Conservation (phyloP, 2,888 invertebrate genomes). For the Adela reaumurella region DNA sequence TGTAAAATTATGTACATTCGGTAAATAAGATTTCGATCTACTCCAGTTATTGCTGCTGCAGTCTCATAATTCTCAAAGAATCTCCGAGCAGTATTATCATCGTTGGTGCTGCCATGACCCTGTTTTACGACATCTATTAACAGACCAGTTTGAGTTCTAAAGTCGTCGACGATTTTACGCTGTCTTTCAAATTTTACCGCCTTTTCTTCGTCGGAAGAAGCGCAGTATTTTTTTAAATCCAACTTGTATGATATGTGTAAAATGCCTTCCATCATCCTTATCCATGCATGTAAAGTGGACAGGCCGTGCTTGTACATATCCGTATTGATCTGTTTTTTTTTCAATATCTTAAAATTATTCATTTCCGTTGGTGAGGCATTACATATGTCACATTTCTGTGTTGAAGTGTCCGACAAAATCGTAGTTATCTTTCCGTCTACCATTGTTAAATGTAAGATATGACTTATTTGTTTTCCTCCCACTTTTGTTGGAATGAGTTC, state of each 20-base stretch:
- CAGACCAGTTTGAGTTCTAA: background rate
- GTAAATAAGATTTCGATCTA: background rate
- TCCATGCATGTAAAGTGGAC: background rate
- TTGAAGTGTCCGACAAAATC: background rate
- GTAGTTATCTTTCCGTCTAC: background rate
- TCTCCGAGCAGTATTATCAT: background rate
- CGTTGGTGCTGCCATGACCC: background rate
- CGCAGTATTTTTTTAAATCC: background rate
- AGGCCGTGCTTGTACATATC: background rate
- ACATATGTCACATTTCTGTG: background rate
- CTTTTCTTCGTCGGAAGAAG: background rate
- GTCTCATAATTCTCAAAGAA: background rate
- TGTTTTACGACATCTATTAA: background rate
- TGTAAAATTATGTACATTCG: background rate
- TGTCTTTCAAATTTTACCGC: background rate
- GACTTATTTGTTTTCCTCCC: background rate
- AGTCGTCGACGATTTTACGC: background rate
- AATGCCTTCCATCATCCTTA: background rate
- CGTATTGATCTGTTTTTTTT: background rate
- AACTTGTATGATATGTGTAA: background rate
- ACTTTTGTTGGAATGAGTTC: no score
- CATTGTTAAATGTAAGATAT: background rate
- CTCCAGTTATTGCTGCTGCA: background rate
- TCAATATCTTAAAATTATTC: background rate
- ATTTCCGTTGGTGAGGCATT: background rate